These are phyloP conservation scores for Enteromius argenteus DNA, from an alignment of 2,797 vertebrate species.

Conservation along the genomic window DNA sequence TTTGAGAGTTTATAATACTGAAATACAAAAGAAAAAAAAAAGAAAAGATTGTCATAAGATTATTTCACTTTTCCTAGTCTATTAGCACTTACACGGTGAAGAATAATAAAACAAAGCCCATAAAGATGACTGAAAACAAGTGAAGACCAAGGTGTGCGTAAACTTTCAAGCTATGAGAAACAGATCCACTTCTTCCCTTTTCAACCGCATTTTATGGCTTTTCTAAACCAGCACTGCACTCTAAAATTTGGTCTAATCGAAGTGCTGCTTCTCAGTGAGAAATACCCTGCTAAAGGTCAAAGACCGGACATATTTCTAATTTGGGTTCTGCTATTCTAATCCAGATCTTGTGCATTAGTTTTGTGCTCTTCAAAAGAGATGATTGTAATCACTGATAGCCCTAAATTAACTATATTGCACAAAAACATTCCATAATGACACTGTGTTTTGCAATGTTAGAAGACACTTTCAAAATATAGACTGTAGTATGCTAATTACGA, in stretches of 20 bases:
- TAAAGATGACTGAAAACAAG: slow-evolving; percentile 8
- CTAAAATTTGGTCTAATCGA: slow-evolving; percentile 6
- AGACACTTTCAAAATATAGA: background rate
- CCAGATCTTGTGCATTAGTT: slow-evolving; percentile 69
- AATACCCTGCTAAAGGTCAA: slow-evolving; percentile 46
- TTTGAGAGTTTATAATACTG: slow-evolving; percentile 54
- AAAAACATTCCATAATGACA: slow-evolving; percentile 14
- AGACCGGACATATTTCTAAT: slow-evolving; percentile 47
- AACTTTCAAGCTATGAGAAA: slow-evolving; percentile 19
- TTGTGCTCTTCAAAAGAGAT: slow-evolving; percentile 77
- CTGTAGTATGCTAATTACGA: slow-evolving; percentile 5
- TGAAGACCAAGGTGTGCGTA: slow-evolving; percentile 5
- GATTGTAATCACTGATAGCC: slow-evolving; percentile 73
- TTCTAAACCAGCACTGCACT: background rate
- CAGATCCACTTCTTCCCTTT: slow-evolving; percentile 14
- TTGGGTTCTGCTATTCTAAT: slow-evolving; percentile 1
- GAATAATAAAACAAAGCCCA: slow-evolving; percentile 8
- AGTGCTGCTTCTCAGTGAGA: slow-evolving; percentile 11
- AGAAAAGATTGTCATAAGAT: slow-evolving; percentile 54
- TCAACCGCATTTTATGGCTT: slow-evolving; percentile 22
- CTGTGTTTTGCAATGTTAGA: background rate
- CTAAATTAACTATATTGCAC: slow-evolving; percentile 67
- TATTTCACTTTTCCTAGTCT: slow-evolving; percentile 22
- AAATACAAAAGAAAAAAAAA: slow-evolving; percentile 22
- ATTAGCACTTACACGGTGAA: slow-evolving; percentile 29